These are phyloP conservation scores for Pristionchus fissidentatus DNA, from an alignment of 2,888 invertebrate species.

Conservation along the genomic window DNA sequence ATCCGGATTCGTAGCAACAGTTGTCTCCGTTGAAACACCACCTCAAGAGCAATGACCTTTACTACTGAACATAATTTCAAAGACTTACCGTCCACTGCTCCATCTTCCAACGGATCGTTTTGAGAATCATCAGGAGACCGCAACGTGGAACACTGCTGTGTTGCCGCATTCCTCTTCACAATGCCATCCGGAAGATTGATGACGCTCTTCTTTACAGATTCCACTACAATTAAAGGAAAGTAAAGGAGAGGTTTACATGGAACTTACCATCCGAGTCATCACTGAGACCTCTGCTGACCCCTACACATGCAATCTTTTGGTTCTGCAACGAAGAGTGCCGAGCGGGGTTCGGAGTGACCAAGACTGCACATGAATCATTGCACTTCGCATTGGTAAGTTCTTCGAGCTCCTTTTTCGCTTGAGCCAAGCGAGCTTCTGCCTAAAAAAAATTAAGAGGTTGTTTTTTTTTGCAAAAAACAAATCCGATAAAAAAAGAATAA, in stretches of 20 bases:
- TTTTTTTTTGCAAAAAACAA: not conserved
- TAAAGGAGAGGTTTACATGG: not conserved
- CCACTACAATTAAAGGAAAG: not conserved
- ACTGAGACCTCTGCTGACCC: not conserved
- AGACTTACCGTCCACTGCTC: not conserved
- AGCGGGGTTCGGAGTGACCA: not conserved
- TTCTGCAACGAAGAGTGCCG: not conserved
- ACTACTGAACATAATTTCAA: not conserved
- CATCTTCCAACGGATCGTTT: not conserved
- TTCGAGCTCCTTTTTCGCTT: not conserved
- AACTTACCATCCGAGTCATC: slow-evolving; percentile 29
- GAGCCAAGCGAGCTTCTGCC: not conserved
- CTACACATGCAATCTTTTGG: not conserved
- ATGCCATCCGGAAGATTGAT: slow-evolving; percentile 10
- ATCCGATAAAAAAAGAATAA: not conserved
- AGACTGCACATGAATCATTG: not conserved
- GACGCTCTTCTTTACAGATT: not conserved
- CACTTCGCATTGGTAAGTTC: slow-evolving; percentile 1
- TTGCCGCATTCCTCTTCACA: slow-evolving; percentile 4
- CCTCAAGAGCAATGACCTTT: not conserved
- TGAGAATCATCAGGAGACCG: not conserved
- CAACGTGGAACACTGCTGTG: not conserved
- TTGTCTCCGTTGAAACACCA: slow-evolving; percentile 1
- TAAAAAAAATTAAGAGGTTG: not conserved
- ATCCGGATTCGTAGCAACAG: not conserved